phyloP scores from a whole-genome alignment of 2,113 vertebrate species.

The Dinomys branickii region DNA sequence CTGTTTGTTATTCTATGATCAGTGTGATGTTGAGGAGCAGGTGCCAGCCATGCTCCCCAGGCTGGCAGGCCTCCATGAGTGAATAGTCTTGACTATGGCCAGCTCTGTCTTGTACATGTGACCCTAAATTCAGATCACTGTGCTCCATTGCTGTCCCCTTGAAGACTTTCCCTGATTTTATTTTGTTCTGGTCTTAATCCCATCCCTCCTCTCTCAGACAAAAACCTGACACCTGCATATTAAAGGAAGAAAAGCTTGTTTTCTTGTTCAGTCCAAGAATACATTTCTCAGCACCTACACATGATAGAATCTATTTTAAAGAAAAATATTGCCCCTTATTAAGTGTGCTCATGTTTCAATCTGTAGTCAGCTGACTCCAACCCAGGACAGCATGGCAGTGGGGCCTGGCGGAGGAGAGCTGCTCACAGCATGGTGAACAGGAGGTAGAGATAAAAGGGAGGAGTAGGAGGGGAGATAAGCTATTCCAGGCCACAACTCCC shows the following conservation, averaged over 20 bases:
- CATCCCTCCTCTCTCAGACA: background rate
- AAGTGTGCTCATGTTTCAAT: background rate
- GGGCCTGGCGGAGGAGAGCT: background rate
- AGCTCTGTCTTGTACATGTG: background rate
- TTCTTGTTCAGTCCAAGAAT: background rate
- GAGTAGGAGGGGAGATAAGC: background rate
- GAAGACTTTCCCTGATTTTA: background rate
- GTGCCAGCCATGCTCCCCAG: background rate
- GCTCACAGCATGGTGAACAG: background rate
- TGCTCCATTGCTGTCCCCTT: background rate
- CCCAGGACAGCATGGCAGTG: background rate
- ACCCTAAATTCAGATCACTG: background rate
- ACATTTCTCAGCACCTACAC: background rate
- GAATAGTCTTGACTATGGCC: too few relatives aligned
- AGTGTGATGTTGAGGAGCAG: background rate
- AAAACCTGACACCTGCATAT: background rate
- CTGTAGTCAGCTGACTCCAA: background rate
- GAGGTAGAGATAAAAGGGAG: background rate
- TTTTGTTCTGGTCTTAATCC: background rate
- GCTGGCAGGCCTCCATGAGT: fast-evolving
- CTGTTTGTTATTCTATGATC: background rate
- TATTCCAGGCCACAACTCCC: too few relatives aligned
- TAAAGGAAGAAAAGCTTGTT: background rate
- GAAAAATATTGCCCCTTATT: background rate
- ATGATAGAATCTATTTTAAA: background rate